These are phyloP conservation scores for Trichoplusia ni DNA, from an alignment of 1,140 invertebrate genomes.

Conservation along the genomic window DNA sequence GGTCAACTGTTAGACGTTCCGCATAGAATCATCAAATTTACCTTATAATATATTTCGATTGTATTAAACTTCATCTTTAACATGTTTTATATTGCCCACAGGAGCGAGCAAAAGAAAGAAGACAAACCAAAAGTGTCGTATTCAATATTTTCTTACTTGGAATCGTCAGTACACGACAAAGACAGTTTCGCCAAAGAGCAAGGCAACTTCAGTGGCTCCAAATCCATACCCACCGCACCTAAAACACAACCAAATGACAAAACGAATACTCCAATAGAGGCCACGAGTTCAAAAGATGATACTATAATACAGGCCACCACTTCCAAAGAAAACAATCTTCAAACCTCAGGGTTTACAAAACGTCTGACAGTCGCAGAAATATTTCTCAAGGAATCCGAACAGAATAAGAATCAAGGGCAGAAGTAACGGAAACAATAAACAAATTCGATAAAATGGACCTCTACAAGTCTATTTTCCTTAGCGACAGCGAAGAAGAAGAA, in stretches of 20 bases:
- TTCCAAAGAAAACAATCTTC: not conserved
- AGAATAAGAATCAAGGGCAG: conserved; percentile 50
- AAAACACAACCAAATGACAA: not conserved
- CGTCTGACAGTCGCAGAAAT: conserved; percentile 79
- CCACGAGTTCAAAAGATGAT: no score
- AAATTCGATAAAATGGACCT: conserved; percentile 84
- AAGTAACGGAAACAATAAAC: conserved; percentile 71
- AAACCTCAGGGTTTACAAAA: conserved; percentile 48
- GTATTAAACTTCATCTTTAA: no score
- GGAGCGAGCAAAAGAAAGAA: conserved; percentile 63
- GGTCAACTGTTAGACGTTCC: no score
- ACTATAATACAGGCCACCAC: no score
- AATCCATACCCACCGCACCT: conserved; percentile 46
- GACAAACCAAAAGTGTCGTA: conserved; percentile 84
- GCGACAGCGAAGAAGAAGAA: conserved; percentile 82
- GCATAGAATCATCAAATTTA: no score
- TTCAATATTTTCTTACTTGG: conserved; percentile 89
- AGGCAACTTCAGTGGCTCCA: conserved; percentile 68
- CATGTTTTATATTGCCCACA: conserved; percentile 55
- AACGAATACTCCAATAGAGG: no score
- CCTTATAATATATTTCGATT: no score
- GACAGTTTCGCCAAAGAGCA: conserved; percentile 81
- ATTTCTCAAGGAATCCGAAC: conserved; percentile 77
- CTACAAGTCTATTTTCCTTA: conserved; percentile 86
- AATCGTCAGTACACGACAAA: conserved; percentile 82